These are phyloP conservation scores for Heteronetta atricapilla DNA, from an alignment of 2,113 vertebrate species.

Conservation along the genomic window DNA sequence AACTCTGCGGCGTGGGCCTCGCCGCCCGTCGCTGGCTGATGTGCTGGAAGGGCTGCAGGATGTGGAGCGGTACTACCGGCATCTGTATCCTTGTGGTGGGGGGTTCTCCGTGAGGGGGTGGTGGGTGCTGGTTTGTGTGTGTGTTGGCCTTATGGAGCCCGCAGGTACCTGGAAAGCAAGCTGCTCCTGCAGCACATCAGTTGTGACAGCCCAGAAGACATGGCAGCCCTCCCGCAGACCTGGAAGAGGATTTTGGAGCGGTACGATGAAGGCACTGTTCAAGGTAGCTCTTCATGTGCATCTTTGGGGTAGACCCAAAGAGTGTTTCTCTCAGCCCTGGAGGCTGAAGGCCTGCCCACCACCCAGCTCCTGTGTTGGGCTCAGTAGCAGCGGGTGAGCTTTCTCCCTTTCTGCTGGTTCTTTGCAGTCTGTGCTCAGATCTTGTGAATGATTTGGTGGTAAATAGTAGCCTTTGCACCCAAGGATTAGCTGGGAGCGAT, in stretches of 20 bases:
- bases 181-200: conserved; percentile 78
- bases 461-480: accelerated
- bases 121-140: accelerated
- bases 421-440: background rate
- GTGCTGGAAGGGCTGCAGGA: conserved; percentile 91
- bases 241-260: conserved; percentile 81
- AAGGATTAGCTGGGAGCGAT: background rate
- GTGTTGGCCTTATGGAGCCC: conserved; percentile 53
- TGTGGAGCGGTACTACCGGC: conserved; percentile 82
- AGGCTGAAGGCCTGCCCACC: background rate
- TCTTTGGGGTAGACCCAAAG: accelerated
- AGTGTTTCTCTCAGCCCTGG: accelerated
- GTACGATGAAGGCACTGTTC: conserved; percentile 64
- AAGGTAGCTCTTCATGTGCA: conserved; percentile 59
- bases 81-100: conserved; percentile 80
- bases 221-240: conserved; percentile 76
- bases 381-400: background rate
- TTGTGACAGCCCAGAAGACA: conserved; percentile 69
- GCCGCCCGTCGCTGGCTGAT: conserved; percentile 84
- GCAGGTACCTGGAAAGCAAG: conserved; percentile 83
- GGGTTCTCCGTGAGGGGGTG: accelerated
- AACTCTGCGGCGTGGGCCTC: conserved; percentile 68
- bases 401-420: accelerated
- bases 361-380: accelerated
- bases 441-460: accelerated